Evolutionary conservation across 2,888 invertebrate species (phyloP).

Genomic region (Crossocerus cetratus): DNA sequence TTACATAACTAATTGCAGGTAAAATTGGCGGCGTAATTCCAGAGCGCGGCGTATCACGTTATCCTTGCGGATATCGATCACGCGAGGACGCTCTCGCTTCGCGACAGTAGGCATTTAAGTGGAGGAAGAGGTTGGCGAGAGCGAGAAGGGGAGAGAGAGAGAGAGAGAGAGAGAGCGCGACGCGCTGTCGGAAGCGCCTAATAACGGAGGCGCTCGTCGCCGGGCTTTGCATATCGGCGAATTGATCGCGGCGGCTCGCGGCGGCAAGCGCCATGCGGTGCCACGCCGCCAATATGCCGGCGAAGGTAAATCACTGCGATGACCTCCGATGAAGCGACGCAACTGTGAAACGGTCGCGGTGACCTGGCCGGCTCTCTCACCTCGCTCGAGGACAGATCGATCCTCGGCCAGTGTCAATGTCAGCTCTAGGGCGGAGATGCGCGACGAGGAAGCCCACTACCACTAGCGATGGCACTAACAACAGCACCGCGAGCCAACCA

Average conservation of each 20-base stretch:
- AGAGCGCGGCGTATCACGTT: too few species aligned
- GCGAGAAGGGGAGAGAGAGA: too few species aligned
- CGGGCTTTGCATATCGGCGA: background rate
- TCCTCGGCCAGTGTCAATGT: slow-evolving; percentile 72
- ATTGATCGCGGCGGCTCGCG: background rate
- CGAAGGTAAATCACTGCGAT: slow-evolving; percentile 53
- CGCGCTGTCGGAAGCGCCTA: background rate
- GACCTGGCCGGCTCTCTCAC: slow-evolving; percentile 50
- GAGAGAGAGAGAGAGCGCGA: too few species aligned
- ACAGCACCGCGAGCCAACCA: too few species aligned
- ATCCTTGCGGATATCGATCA: too few species aligned
- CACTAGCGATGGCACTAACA: too few species aligned
- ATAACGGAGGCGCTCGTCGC: background rate
- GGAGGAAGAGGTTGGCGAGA: background rate
- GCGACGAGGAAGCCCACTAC: slow-evolving; percentile 17
- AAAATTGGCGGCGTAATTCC: too few species aligned
- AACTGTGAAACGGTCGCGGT: slow-evolving; percentile 47
- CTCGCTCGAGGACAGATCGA: slow-evolving; percentile 58
- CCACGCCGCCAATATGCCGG: slow-evolving; percentile 22
- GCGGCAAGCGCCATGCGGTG: too few species aligned
- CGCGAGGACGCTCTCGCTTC: background rate
- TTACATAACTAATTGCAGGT: too few species aligned
- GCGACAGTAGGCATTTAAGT: background rate
- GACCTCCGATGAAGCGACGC: slow-evolving; percentile 54
- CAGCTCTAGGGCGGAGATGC: slow-evolving; percentile 64